A percentile compares a stretch with the other conserved stretches of the same genome.
These are phyloP conservation scores for Mus spretus DNA, from an alignment of 2,797 vertebrate genomes.

Conservation along the genomic window DNA sequence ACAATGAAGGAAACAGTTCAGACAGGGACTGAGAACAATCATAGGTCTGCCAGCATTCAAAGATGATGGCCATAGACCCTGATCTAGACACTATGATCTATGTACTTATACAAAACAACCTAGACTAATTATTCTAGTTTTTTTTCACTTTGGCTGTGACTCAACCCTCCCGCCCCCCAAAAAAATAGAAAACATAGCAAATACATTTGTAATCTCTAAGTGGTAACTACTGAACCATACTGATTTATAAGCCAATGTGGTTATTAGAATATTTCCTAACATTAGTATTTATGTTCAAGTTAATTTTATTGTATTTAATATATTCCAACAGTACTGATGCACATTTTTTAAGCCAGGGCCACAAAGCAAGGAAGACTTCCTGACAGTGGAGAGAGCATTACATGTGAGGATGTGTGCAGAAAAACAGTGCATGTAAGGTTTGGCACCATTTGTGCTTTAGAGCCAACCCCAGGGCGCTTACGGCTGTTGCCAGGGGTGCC, in stretches of 20 bases:
- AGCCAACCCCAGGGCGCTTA: background rate
- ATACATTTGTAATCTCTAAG: background rate
- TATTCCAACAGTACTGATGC: background rate
- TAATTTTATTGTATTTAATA: background rate
- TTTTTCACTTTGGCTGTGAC: background rate
- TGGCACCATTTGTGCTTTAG: background rate
- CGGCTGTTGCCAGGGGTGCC: background rate
- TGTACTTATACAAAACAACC: background rate
- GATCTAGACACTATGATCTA: background rate
- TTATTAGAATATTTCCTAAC: background rate
- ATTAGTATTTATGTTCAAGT: background rate
- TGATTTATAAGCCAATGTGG: too few species aligned
- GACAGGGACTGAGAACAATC: background rate
- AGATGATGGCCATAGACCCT: background rate
- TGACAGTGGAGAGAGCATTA: background rate
- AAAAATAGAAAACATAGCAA: background rate
- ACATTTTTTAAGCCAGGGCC: background rate
- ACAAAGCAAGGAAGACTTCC: background rate
- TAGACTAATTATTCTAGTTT: background rate
- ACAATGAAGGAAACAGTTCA: background rate
- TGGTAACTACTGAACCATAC: background rate
- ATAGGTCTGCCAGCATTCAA: background rate
- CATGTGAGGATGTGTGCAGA: background rate
- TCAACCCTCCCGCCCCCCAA: background rate
- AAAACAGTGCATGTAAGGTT: background rate